Evolutionary conservation across 2,888 invertebrate genomes (phyloP), one percentile per base, ranked within the genome.

Genomic region (Opisthograptis luteolata): DNA sequence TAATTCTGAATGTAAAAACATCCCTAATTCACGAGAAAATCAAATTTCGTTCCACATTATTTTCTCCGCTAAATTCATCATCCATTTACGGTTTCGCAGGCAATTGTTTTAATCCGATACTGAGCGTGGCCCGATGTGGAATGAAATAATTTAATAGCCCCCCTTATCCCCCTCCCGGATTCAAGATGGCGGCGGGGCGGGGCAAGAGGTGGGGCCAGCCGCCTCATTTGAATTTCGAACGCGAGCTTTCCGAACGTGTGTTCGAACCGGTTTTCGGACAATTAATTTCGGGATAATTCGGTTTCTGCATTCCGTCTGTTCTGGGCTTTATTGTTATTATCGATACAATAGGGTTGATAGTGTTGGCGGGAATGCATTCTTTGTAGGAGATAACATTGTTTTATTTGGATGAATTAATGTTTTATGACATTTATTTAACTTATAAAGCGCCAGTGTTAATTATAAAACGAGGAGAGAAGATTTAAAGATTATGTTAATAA

Each of bases 31-130:
- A 45, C 24, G 67, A 64, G 62, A 68, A 79, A 81, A 84, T 81
- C 76, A 79, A 83, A 85, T 82, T 80, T 74, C 73, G 70, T 76
- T 73, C 75, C 76, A 80, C 79, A 85, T 84, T 83, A 87, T 87
- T 87, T 85, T 84, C 83, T 81, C 81, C 81, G 74, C 79, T 79
- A 86, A 87, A 87, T 87, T 86, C 84, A 87, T 89, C 87, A 88
- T 87, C 85, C 87, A 84, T 89, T 89, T 87, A 88, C 81, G 83
- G 84, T 85, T 84, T 85, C 77, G 78, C 81, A 82, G 87, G 88
- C 89, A 89, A 90, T 90, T 89, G 87, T 86, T 88, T 87, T 88
- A 89, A 90, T 90, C 89, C 86, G 86, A 87, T 88, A 87, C 76
- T 83, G 76, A 76, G 76, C 82, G 79, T 84, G 79, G 89, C 86